A percentile compares a stretch with the other conserved stretches of the same genome.
phyloP scores from a whole-genome alignment of 2,888 invertebrate genomes.

The Netelia inedita region DNA sequence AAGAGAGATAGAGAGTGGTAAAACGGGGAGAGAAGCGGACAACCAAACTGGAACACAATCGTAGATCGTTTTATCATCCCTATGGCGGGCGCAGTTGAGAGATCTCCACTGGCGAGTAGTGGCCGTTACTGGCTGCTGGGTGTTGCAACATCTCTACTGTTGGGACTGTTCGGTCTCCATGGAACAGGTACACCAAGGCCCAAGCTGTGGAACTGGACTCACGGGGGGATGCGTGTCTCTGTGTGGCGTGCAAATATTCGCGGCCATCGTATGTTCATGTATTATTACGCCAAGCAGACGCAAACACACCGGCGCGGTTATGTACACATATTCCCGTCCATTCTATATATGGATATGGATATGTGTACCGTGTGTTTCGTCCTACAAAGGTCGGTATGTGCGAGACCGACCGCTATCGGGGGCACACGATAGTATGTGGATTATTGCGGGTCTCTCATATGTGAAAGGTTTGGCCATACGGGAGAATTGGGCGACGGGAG shows the following conservation, averaged over 20 bases:
- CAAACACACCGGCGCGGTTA: background rate
- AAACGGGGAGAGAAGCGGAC: slow-evolving; percentile 47
- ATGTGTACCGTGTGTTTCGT: background rate
- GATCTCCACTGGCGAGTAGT: slow-evolving; percentile 26
- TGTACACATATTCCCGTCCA: slow-evolving; percentile 4
- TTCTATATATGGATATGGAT: slow-evolving; percentile 15
- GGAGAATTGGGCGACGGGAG: no score
- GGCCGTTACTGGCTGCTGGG: background rate
- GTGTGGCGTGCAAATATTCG: slow-evolving; percentile 60
- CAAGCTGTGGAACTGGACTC: slow-evolving; percentile 30
- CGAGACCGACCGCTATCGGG: background rate
- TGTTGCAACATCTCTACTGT: slow-evolving; percentile 21
- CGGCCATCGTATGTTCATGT: slow-evolving; percentile 40
- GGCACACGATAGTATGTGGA: no score
- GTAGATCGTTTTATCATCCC: slow-evolving; percentile 68
- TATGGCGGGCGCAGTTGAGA: slow-evolving; percentile 48
- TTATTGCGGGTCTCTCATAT: no score
- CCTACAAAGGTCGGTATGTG: background rate
- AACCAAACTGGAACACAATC: slow-evolving; percentile 59
- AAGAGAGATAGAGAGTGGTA: slow-evolving; percentile 1
- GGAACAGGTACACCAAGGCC: slow-evolving; percentile 3
- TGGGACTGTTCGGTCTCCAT: slow-evolving; percentile 31
- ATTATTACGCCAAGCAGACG: slow-evolving; percentile 17
- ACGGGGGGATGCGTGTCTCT: slow-evolving; percentile 9
- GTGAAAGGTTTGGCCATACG: no score